Percentiles rank a stretch among this genome's conserved stretches.
Evolutionary conservation across 2,797 vertebrate genomes (phyloP).

Genomic region (Varecia variegata): DNA sequence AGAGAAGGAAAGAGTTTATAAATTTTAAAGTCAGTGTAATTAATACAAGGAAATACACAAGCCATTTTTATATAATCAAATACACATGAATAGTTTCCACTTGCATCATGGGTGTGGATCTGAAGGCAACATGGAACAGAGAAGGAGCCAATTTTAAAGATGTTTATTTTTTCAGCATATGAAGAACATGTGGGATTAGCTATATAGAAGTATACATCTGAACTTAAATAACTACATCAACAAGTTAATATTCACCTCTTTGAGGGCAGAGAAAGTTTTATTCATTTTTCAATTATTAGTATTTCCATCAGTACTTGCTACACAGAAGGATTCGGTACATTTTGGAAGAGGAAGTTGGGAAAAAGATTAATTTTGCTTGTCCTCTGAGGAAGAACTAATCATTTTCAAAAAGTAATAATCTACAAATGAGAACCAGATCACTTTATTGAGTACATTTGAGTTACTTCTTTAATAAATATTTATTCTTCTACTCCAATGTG

Average conservation of each 20-base stretch:
- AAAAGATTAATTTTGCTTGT: neutral
- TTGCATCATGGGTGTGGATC: conserved; percentile 50
- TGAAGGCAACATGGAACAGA: neutral
- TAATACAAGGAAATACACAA: conserved; percentile 57
- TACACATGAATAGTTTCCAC: conserved; percentile 53
- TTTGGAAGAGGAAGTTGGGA: conserved; percentile 20
- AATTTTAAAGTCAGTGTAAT: conserved; percentile 53
- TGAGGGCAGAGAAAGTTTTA: neutral
- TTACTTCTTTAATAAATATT: conserved; percentile 33
- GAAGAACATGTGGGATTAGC: conserved; percentile 57
- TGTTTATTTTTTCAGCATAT: conserved; percentile 43
- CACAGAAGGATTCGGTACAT: neutral
- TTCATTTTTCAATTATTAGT: neutral
- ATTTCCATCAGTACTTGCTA: neutral
- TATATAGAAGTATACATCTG: conserved; percentile 34
- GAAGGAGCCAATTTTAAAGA: conserved; percentile 49
- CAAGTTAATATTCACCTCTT: conserved; percentile 43
- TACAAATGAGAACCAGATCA: conserved; percentile 16
- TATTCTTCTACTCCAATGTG: neutral
- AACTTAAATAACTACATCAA: conserved; percentile 35
- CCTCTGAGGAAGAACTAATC: neutral
- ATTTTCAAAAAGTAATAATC: neutral
- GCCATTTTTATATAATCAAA: conserved; percentile 55
- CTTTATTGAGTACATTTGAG: neutral
- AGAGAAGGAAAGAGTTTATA: conserved; percentile 59